Conservation (phyloP, 2,113 vertebrate genomes). For the Dicaeum eximium region DNA sequence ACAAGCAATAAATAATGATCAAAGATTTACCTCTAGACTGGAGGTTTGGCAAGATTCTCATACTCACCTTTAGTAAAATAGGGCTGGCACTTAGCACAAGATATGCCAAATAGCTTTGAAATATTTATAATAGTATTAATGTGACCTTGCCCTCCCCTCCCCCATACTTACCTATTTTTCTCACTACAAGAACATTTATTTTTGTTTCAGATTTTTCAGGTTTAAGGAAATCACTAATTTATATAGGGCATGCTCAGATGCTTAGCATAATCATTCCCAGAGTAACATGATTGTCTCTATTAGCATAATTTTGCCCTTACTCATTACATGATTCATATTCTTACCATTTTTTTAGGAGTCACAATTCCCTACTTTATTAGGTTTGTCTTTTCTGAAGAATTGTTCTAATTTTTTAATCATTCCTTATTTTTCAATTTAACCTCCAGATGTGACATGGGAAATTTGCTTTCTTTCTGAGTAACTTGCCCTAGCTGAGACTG, state of each 20-base stretch:
- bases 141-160: not conserved
- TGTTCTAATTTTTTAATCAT: not conserved
- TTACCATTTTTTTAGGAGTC: not conserved
- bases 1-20: not conserved
- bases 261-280: constrained; percentile 28
- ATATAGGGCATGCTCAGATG: constrained; percentile 14
- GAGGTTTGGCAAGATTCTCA: not conserved
- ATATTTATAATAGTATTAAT: not conserved
- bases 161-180: not conserved
- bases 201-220: not conserved
- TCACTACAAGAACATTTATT: not conserved
- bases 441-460: not conserved
- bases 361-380: constrained; percentile 34
- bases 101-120: not conserved
- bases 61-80: not conserved
- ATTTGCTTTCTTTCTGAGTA: not conserved
- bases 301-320: constrained; percentile 43
- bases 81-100: not conserved
- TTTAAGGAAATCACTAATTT: constrained; percentile 26
- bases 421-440: constrained; percentile 1
- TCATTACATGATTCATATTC: constrained; percentile 31
- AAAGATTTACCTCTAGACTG: not conserved
- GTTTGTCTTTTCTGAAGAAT: constrained; percentile 29
- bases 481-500: not conserved
- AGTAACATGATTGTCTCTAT: constrained; percentile 9